Evolutionary conservation across 2,113 vertebrate genomes (phyloP).

Genomic region (Chloebia gouldiae): DNA sequence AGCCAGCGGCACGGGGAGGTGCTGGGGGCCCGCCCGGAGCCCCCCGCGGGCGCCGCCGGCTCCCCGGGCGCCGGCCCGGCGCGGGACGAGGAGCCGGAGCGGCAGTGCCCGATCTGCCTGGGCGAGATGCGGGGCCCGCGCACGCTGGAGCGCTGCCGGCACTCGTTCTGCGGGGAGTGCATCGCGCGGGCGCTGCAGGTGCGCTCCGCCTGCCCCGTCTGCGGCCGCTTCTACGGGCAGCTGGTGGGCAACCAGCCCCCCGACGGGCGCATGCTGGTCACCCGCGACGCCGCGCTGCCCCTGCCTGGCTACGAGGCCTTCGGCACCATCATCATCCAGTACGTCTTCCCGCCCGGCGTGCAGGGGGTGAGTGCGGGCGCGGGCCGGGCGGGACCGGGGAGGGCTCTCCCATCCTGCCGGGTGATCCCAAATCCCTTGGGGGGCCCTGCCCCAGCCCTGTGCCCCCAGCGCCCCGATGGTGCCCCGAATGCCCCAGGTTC

Average conservation of each 20-base stretch:
- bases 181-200: constrained; percentile 91
- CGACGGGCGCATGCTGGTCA: constrained; percentile 91
- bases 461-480: too few species aligned
- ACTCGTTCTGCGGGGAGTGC: constrained; percentile 90
- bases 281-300: constrained; percentile 84
- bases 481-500: too few species aligned
- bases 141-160: constrained; percentile 88
- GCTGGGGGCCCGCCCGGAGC: background rate
- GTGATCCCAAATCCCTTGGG: rapidly evolving
- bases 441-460: rapidly evolving
- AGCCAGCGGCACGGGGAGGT: constrained; percentile 74
- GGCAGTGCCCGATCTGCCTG: constrained; percentile 91
- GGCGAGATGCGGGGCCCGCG: constrained; percentile 90
- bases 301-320: constrained; percentile 91
- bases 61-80: background rate
- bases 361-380: constrained; percentile 80
- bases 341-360: constrained; percentile 91
- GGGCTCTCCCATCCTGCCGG: rapidly evolving
- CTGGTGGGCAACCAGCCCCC: constrained; percentile 93
- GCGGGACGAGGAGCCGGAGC: constrained; percentile 43
- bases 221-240: constrained; percentile 90
- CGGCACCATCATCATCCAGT: constrained; percentile 94
- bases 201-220: constrained; percentile 92
- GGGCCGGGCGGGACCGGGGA: rapidly evolving
- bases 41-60: background rate